Base-by-base conservation (phyloP, 2,888 invertebrate genomes). In the Rhagonycha fulva region DNA sequence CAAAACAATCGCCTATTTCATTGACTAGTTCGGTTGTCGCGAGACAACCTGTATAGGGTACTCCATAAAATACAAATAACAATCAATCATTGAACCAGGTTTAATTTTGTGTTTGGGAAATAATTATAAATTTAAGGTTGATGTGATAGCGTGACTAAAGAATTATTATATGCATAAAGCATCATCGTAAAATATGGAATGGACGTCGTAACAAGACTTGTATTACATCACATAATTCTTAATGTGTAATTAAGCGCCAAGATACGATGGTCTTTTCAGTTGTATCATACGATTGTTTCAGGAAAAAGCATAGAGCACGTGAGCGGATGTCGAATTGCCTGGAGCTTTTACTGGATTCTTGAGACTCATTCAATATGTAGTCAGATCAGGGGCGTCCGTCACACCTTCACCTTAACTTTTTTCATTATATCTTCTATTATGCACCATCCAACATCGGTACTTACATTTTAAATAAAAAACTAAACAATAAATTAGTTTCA, bases 211-310 rank as follows among this genome's bases (percentile, higher is more conserved):
- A 84, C 83, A 83, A 84, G 85, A 84, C 81, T 85, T 84, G 82
- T 82, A 82, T 85, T 85, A 83, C 85, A 84, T 84, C 85, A 84
- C 84, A 85, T 86, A 84, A 84, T 86, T 85, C 84, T 84, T 84
- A 81, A 80, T 74, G 81, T 82, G 85, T 86, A 86, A 86, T 86
- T 86, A 86, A 86, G 82, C 82, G 81, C 81, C 81, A 76, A 82
- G 79, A 81, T 80, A 81, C 80, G 80, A 81, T 78, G 80, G 80
- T 81, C 81, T 81, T 81, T 72, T 80, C 79, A 76, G 81, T 80
- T 66, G 23, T 66, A 66, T 12, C 79, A 80, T 77, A 80, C 80
- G 79, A 81, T 78, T 80, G 80, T 77, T 76, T 74, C 70, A 70
- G 76, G 70, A 68, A 78, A 80, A 81, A 82, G 80, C 83, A 83